Conservation (phyloP, 2,888 invertebrate species). For the Drosophila borealis region DNA sequence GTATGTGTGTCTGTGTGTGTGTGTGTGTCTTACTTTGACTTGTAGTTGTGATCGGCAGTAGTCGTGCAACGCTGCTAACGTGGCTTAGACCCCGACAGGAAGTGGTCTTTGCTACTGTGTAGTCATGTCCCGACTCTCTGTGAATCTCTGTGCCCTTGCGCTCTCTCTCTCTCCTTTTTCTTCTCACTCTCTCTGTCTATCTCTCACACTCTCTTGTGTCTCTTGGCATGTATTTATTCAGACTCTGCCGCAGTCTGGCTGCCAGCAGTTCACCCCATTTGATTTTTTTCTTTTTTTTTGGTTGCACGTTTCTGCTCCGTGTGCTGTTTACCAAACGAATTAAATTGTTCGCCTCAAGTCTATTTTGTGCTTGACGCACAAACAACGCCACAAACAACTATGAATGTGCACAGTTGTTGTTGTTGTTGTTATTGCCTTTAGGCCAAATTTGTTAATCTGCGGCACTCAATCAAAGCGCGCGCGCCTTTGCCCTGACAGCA, state of each 20-base stretch:
- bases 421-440: conserved; percentile 47
- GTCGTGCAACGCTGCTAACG: conserved; percentile 37
- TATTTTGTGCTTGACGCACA: conserved; percentile 76
- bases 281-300: conserved; percentile 4
- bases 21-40: conserved; percentile 43
- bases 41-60: conserved; percentile 44
- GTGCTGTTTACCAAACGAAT: conserved; percentile 78
- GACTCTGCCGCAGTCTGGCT: conserved; percentile 39
- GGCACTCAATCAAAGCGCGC: conserved; percentile 70
- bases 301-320: conserved; percentile 60
- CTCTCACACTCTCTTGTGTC: neutral
- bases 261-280: conserved; percentile 28
- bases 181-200: neutral
- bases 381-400: conserved; percentile 47
- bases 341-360: conserved; percentile 81
- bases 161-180: neutral
- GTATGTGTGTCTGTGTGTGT: conserved; percentile 26
- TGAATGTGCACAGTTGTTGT: conserved; percentile 27
- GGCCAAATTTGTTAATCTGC: conserved; percentile 74
- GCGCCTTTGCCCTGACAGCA: conserved; percentile 45
- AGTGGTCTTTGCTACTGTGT: conserved; percentile 70
- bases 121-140: conserved; percentile 60
- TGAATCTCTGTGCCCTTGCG: conserved; percentile 14
- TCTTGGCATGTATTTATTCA: conserved; percentile 46
- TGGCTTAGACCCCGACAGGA: conserved; percentile 74